A percentile compares a stretch with the other conserved stretches of the same genome.
Evolutionary conservation across 2,113 vertebrate genomes (phyloP).

Genomic region (Neolamprologus devosi): DNA sequence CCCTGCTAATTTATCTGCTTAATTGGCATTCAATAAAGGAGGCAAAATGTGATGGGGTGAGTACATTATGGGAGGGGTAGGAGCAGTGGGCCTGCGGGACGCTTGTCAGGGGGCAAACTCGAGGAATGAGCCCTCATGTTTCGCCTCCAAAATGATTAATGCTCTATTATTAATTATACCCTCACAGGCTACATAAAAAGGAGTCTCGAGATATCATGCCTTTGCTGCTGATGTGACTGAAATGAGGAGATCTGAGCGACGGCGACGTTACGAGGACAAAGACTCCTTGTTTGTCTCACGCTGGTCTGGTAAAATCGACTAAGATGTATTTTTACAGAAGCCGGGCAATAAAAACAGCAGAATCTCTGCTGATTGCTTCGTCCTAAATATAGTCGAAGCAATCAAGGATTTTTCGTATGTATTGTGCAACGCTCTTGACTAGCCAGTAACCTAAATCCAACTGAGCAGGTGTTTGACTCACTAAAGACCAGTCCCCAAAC

Average conservation of each 20-base stretch:
- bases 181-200: constrained; percentile 49
- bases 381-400: background rate
- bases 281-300: background rate
- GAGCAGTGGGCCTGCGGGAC: constrained; percentile 33
- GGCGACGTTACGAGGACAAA: background rate
- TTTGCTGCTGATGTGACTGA: constrained; percentile 11
- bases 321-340: background rate
- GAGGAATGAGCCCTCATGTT: constrained; percentile 46
- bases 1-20: constrained; percentile 62
- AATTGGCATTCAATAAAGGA: constrained; percentile 64
- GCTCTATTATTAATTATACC: constrained; percentile 67
- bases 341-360: background rate
- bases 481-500: background rate
- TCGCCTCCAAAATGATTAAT: constrained; percentile 64
- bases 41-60: constrained; percentile 18
- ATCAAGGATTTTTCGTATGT: background rate
- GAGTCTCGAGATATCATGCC: constrained; percentile 35
- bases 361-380: background rate
- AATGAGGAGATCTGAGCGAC: constrained; percentile 23
- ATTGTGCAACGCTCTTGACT: background rate
- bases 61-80: background rate
- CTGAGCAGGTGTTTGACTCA: constrained; percentile 6
- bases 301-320: background rate
- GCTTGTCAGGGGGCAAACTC: constrained; percentile 42
- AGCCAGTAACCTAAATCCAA: background rate